Conservation (phyloP, 2,888 invertebrate genomes). For the Dynastes tityus region DNA sequence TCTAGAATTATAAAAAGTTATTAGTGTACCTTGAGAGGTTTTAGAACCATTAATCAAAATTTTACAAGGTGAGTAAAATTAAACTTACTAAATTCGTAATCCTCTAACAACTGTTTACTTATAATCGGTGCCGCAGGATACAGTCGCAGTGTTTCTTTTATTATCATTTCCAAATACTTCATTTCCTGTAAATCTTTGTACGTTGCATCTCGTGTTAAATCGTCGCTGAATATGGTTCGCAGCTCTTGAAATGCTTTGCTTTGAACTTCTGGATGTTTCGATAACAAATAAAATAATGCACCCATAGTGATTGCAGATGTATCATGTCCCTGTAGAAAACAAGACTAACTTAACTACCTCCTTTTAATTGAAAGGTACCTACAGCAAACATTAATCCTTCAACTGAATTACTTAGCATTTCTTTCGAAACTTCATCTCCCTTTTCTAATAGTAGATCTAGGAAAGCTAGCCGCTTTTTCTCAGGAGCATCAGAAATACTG, state of each 20-base stretch:
- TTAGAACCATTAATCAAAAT: too few species aligned
- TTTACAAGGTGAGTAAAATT: too few species aligned
- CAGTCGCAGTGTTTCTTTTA: slow-evolving; percentile 72
- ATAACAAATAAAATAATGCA: slow-evolving; percentile 69
- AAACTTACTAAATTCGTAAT: slow-evolving; percentile 63
- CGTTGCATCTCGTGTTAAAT: slow-evolving; percentile 55
- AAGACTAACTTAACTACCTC: not conserved
- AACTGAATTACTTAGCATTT: slow-evolving; percentile 79
- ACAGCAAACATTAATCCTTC: slow-evolving; percentile 85
- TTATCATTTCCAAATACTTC: slow-evolving; percentile 73
- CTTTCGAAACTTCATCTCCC: slow-evolving; percentile 70
- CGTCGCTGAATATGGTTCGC: slow-evolving; percentile 63
- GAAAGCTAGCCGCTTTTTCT: slow-evolving; percentile 78
- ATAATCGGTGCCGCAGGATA: slow-evolving; percentile 73
- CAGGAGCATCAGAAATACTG: slow-evolving; percentile 51
- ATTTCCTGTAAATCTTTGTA: slow-evolving; percentile 70
- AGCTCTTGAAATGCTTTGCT: slow-evolving; percentile 67
- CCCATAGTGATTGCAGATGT: slow-evolving; percentile 70
- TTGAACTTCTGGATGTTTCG: slow-evolving; percentile 69
- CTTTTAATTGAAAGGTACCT: slow-evolving; percentile 56
- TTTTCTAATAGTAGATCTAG: slow-evolving; percentile 77
- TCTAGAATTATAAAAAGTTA: slow-evolving; percentile 9
- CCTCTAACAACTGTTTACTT: slow-evolving; percentile 68
- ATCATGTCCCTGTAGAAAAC: slow-evolving; percentile 68
- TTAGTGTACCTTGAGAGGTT: not conserved